Evolutionary conservation across 2,113 vertebrate species (phyloP), one percentile per base, ranked within the genome.

Genomic region (Bettongia penicillata): DNA sequence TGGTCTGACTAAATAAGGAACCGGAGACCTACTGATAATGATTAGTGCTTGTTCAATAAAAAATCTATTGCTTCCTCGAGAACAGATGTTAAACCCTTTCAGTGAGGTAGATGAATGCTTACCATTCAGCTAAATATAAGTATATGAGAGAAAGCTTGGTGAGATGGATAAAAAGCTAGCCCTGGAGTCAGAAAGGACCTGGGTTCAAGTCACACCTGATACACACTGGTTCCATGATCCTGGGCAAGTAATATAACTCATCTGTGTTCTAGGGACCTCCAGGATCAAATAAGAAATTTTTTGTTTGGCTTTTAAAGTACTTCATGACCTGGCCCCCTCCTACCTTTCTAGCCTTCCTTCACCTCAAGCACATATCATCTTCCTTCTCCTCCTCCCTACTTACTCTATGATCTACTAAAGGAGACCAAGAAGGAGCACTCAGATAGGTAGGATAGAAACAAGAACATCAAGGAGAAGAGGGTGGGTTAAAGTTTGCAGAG

Each of bases 1-100:
- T 96, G 89, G 89, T 92, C 92, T 97, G 95, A 47, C 94, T 96
- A 97, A 96, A 94, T 96, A 96, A 97, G 97, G 96, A 96, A 93
- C 93, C 94, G 89, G 94, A 61, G 97, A 96, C 95, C 95, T 94
- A 57, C 97, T 97, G 95, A 92, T 92, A 51, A 90, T 96, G 95
- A 97, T 97, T 96, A 97, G 31, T 51, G 12, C 94, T 96, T 96
- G 55, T 94, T 97, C 94, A 97, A 89, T 2, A 89, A 92, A 92
- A 92, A 91, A 95, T 51, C 92, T 55, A 68, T 61, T 24, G 0
- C 14, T 49, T 47, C 52, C 57, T 90, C 37, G 31, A 92, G 24
- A 49, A 43, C 89, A 68, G 51, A 43, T 84, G 49, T 95, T 61
- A 91, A 96, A 92, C 68, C 89, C 9, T 28, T 93, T 90, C 52